Conservation (phyloP, 1,140 invertebrate genomes). For the Gryon sp. region DNA sequence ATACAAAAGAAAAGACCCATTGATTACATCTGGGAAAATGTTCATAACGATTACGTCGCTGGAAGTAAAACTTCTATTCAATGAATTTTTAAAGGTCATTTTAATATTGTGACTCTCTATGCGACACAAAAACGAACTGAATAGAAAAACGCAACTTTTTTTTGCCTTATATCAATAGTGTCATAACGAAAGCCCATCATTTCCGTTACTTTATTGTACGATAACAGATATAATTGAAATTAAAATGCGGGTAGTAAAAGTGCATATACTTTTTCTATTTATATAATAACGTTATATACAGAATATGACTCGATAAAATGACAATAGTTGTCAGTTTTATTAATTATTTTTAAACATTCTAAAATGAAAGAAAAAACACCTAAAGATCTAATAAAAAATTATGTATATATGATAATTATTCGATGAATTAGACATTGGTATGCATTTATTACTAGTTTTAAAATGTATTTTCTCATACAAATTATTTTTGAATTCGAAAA, state of each 20-base stretch:
- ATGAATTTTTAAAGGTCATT: constrained; percentile 10
- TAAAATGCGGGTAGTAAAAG: constrained; percentile 19
- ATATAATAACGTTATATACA: no score
- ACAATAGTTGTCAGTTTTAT: no score
- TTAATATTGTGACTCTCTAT: constrained; percentile 6
- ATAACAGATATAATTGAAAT: constrained; percentile 10
- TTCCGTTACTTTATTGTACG: constrained; percentile 27
- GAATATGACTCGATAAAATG: no score
- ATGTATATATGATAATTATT: no score
- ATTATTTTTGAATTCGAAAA: not conserved
- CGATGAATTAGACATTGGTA: no score
- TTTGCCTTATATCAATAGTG: constrained; percentile 14
- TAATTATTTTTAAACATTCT: no score
- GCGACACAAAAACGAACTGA: not conserved
- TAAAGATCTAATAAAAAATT: no score
- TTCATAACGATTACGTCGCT: constrained; percentile 2
- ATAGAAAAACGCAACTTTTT: no score
- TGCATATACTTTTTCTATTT: constrained; percentile 3
- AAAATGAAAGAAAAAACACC: no score
- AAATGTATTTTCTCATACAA: no score
- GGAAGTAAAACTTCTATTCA: not conserved
- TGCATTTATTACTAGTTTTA: no score
- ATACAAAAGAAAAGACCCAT: constrained; percentile 18
- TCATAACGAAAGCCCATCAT: constrained; percentile 21
- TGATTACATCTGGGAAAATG: constrained; percentile 16